phyloP scores from a whole-genome alignment of 1,140 invertebrate species.

The Glomeris maerens region DNA sequence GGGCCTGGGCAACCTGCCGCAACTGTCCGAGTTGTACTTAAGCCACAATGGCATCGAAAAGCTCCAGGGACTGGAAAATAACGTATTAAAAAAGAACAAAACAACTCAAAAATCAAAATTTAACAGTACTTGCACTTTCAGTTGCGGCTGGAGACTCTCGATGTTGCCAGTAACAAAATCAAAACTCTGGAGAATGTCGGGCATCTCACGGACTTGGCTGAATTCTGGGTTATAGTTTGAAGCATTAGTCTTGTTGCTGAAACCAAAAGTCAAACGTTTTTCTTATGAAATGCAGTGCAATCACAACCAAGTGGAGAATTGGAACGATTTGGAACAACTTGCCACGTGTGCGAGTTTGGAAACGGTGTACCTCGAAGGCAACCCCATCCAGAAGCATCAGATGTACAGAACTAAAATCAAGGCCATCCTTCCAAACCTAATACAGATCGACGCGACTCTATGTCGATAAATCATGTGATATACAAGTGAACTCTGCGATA shows the following conservation, averaged over 20 bases:
- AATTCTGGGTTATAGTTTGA: constrained; percentile 65
- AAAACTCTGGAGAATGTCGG: constrained; percentile 61
- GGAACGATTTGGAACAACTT: constrained; percentile 67
- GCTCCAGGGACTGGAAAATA: constrained; percentile 57
- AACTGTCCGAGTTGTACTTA: constrained; percentile 78
- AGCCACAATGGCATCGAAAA: constrained; percentile 78
- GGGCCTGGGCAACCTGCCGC: constrained; percentile 55
- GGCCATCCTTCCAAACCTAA: constrained; percentile 64
- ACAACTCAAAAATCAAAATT: not conserved
- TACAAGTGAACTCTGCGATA: too few species aligned
- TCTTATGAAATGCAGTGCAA: constrained; percentile 56
- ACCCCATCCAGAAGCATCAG: constrained; percentile 69
- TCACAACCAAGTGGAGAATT: constrained; percentile 74
- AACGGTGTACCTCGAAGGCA: constrained; percentile 87
- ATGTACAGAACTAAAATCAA: constrained; percentile 87
- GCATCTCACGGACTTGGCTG: constrained; percentile 60
- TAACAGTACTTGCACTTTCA: constrained; percentile 16
- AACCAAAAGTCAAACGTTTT: constrained; percentile 4
- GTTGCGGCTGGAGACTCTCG: constrained; percentile 62
- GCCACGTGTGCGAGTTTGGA: constrained; percentile 54
- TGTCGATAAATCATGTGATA: constrained; percentile 39
- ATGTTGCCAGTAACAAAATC: constrained; percentile 80
- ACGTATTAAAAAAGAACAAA: constrained; percentile 24
- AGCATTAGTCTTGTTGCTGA: not conserved
- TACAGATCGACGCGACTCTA: constrained; percentile 89